Evolutionary conservation across 2,797 vertebrate species (phyloP), one percentile per base, ranked within the genome.

Genomic region (Acrocephalus scirpaceus): DNA sequence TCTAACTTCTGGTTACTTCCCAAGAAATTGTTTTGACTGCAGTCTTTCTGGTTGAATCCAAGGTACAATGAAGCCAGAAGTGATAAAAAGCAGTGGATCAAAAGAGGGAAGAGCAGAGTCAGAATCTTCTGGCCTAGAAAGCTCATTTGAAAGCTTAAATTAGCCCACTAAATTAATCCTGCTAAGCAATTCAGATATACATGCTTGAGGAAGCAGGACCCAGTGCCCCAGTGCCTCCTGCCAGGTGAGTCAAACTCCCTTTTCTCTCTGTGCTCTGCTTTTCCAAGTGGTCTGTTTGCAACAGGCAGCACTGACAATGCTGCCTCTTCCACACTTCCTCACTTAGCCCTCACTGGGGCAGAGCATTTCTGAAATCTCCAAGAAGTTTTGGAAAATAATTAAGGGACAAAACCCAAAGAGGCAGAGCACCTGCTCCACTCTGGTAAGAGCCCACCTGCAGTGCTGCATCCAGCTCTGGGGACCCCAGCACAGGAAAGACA

Each of bases 11-110:
- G 47, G 58, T 91, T 92, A 40, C 76, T 93, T 86, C 72, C 95
- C 82, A 91, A 92, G 61, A 83, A 95, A 86, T 6, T 48, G 50
- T 91, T 92, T 74, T 88, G 78, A 92, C 79, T 91, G 62, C 73
- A 60, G 42, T 53, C 29, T 42, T 86, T 77, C 56, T 86, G 71
- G 36, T 38, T 69, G 56, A 80, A 91, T 72, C 50, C 54, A 80
- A 92, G 60, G 42, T 72, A 44, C 1, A 1, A 64, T 8, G n/a
- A 51, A 80, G 76, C 32, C 85, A 90, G 82, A 86, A 90, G 73
- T 36, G 10, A 83, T 69, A 90, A 74, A 80, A 90, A 70, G 47
- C 27, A 80, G 21, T 42, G 42, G 58, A 76, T 88, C 79, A 88
- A 95, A 96, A 79, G 47, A 62, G 26, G 51, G 20, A 94, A 88